Evolutionary conservation across 2,797 vertebrate genomes (phyloP), one percentile per base, ranked within the genome.

Genomic region (Picus viridis): DNA sequence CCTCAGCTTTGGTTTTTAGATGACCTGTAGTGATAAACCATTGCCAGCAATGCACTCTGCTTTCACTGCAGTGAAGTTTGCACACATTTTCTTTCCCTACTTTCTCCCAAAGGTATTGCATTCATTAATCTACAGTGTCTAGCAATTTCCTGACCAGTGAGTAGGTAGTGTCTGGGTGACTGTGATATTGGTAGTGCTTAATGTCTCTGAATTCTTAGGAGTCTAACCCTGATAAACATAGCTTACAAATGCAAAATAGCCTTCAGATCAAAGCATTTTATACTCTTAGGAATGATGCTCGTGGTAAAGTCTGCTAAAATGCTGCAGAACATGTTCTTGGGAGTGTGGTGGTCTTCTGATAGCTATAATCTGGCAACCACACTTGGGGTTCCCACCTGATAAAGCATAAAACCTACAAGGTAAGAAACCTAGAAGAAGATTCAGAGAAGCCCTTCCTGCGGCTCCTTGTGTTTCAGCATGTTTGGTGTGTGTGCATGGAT

Each of bases 81-180:
- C 74, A 74, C 74, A 74, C 92, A 61, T 88, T 83, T 94, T 87
- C 79, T 89, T 88, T 78, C 77, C 68, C 63, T 88, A 2, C 83
- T 91, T 83, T 89, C 67, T 93, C 87, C 63, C 65, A 88, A 91
- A 94, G 34, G 65, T 73, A 58, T 94, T 91, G 85, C 92, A 96
- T 91, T 96, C 92, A 41, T 79, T 94, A 86, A 58, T 49, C 69
- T 85, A 56, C 90, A 93, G 83, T 26, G 89, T 84, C 85, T 73
- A 91, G 83, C 89, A 93, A 95, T 97, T 96, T 96, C 91, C 90
- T 96, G 83, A 85, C 83, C 90, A 95, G 84, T 76, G 88, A 94
- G 88, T 79, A 83, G 6, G 57, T 86, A 47, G 65, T 93, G 77
- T 72, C 76, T 84, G 89, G 84, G 82, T 95, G 93, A 68, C 69